A percentile compares a stretch with the other conserved stretches of the same genome.
phyloP scores from a whole-genome alignment of 1,140 invertebrate genomes.

The Penaeus chinensis region DNA sequence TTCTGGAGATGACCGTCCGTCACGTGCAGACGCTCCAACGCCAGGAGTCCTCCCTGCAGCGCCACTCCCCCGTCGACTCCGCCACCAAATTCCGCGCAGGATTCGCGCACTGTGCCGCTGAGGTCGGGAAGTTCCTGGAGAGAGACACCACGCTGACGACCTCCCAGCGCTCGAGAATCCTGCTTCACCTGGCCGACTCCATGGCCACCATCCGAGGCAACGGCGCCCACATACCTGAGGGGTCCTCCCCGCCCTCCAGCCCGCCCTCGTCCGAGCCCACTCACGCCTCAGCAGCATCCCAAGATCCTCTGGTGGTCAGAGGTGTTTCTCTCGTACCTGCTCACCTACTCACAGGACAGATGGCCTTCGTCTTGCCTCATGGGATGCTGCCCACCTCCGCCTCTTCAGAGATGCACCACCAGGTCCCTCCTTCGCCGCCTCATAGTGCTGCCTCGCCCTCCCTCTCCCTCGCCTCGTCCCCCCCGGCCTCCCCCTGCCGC shows the following conservation, averaged over 20 bases:
- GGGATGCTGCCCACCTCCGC: background rate
- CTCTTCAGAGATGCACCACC: slow-evolving; percentile 30
- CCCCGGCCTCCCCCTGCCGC: slow-evolving; percentile 34
- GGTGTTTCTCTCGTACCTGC: slow-evolving; percentile 73
- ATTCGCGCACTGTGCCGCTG: slow-evolving; percentile 47
- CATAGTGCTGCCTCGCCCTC: slow-evolving; percentile 34
- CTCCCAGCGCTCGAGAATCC: slow-evolving; percentile 36
- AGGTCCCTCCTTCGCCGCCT: slow-evolving; percentile 46
- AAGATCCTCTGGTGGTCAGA: slow-evolving; percentile 74
- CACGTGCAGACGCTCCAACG: slow-evolving; percentile 70
- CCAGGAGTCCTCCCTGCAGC: slow-evolving; percentile 87
- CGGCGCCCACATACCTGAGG: background rate
- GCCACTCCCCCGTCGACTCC: slow-evolving; percentile 23
- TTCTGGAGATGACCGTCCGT: slow-evolving; percentile 71
- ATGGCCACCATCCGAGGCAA: slow-evolving; percentile 9
- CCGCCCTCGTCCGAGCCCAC: slow-evolving; percentile 65
- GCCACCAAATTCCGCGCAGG: slow-evolving; percentile 51
- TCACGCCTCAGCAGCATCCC: background rate
- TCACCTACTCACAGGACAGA: slow-evolving; percentile 31
- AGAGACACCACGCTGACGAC: slow-evolving; percentile 26
- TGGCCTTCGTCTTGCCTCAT: slow-evolving; percentile 40
- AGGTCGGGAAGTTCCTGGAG: slow-evolving; percentile 48
- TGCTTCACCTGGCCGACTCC: slow-evolving; percentile 35
- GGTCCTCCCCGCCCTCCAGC: slow-evolving; percentile 68
- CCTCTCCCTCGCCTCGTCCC: slow-evolving; percentile 41